These are phyloP conservation scores for Lanius collurio DNA, from an alignment of 2,113 vertebrate species.

Conservation along the genomic window DNA sequence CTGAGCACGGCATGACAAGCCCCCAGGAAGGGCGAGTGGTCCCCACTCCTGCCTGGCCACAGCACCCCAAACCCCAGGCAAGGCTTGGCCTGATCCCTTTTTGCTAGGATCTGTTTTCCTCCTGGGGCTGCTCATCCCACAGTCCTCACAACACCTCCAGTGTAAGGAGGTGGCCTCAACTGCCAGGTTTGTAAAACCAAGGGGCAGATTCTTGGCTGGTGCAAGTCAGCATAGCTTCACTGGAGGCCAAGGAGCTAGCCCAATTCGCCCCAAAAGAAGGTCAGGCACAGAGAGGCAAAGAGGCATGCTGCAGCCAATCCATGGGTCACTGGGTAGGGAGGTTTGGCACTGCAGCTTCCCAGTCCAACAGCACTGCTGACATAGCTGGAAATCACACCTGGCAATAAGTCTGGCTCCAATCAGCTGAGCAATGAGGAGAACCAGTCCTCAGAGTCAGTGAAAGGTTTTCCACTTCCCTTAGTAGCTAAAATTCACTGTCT, in stretches of 20 bases:
- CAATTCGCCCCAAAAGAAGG: not conserved
- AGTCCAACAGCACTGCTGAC: not conserved
- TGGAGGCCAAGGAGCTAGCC: not conserved
- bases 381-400: not conserved
- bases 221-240: not conserved
- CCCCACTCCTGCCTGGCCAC: not conserved
- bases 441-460: not conserved
- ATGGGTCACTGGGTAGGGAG: accelerated
- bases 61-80: not conserved
- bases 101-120: not conserved
- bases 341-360: not conserved
- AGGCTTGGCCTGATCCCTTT: not conserved
- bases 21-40: accelerated
- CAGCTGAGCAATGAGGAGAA: not conserved
- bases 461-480: not conserved
- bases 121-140: accelerated
- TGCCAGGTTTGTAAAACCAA: not conserved
- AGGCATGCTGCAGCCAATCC: not conserved
- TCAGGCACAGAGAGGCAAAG: not conserved
- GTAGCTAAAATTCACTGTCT: not conserved
- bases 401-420: not conserved
- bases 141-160: accelerated
- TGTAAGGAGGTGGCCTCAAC: accelerated
- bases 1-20: accelerated
- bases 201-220: not conserved